Evolutionary conservation across 2,113 vertebrate genomes (phyloP), one percentile per base, ranked within the genome.

Genomic region (Equus quagga): DNA sequence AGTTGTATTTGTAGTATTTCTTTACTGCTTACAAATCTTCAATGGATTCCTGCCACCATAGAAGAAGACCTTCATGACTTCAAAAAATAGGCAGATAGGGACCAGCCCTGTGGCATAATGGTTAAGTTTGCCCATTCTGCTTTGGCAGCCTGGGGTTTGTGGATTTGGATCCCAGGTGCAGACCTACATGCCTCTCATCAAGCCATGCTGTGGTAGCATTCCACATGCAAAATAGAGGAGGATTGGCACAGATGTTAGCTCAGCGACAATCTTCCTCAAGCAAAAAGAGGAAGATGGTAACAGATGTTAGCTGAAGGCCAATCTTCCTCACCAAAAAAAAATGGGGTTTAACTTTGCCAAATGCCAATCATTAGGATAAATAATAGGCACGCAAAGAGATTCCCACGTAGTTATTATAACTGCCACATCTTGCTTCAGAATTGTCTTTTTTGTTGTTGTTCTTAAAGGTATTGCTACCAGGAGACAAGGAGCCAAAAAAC

Each of bases 11-110:
- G 97, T 96, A 98, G 97, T 98, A 98, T 98, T 98, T 97, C 97
- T 97, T 98, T 98, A 95, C 97, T 98, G 97, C 98, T 99, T 98
- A 98, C 95, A 98, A 97, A 98, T 98, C 96, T 98, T 97, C 36
- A 96, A 93, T 90, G 96, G 97, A 98, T 89, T 97, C 96, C 97
- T 97, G 83, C 91, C 96, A 96, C 78, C 78, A 49, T 85, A 81
- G 97, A 97, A 98, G 95, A 96, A 98, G 97, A 89, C 49, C 81
- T 96, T 83, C 51, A 95, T 93, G 90, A 94, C 97, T 97, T 97
- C 78, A 97, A 98, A 96, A 94, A 94, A 89, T 80, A 97, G 96
- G 96, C 96, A 98, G 92, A 79, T 90, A 46, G 36, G 36, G 36
- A 41, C 36, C 36, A 41, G 36, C 36, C 36, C 36, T 41, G 36